Evolutionary conservation across 2,113 vertebrate genomes (phyloP).

Genomic region (Ammodytes marinus): DNA sequence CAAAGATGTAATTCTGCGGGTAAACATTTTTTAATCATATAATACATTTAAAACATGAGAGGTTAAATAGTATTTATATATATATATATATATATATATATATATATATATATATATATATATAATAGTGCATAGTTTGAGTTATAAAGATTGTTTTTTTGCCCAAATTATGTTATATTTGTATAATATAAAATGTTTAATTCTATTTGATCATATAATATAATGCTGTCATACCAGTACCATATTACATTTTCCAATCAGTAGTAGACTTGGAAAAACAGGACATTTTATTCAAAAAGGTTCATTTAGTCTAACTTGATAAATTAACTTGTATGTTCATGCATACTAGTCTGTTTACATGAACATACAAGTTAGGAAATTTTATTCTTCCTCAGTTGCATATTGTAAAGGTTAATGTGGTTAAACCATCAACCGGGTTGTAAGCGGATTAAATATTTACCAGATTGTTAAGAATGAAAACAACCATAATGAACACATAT

Average conservation of each 20-base stretch:
- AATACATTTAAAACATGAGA: not conserved
- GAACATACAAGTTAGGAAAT: no score
- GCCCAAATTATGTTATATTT: not conserved
- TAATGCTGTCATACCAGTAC: not conserved
- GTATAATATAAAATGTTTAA: not conserved
- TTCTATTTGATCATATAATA: not conserved
- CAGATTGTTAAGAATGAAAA: not conserved
- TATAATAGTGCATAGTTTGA: not conserved
- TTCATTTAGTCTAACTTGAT: no score
- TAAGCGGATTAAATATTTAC: conserved; percentile 21
- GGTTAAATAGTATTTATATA: not conserved
- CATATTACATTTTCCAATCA: not conserved
- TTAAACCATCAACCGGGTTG: conserved; percentile 17
- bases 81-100: no score
- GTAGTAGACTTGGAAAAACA: not conserved
- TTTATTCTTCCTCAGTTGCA: not conserved
- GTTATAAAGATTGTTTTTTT: not conserved
- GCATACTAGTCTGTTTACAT: no score
- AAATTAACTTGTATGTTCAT: no score
- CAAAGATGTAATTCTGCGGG: not conserved
- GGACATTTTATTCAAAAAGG: not conserved
- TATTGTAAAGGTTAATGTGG: conserved; percentile 1
- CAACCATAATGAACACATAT: not conserved
- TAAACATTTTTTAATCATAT: not conserved
- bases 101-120: no score